Evolutionary conservation across 2,797 vertebrate species (phyloP).

Genomic region (Sebastes paucispinis): DNA sequence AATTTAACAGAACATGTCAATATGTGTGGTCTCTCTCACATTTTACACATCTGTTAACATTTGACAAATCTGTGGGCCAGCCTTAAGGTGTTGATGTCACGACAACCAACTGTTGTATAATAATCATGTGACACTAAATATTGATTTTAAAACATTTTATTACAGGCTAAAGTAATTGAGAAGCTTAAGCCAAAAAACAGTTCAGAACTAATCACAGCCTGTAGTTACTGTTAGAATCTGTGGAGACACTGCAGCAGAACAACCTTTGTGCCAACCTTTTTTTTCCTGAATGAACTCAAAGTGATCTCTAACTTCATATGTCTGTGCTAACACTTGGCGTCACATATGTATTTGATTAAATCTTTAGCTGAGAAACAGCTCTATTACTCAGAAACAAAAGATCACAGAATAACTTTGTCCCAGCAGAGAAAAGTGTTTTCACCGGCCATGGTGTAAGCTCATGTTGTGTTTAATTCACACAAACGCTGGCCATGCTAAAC

Average conservation of each 20-base stretch:
- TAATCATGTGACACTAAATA: slow-evolving; percentile 8
- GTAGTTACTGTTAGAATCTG: neutral
- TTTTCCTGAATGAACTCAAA: neutral
- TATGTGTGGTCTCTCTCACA: too few relatives aligned
- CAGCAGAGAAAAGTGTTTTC: neutral
- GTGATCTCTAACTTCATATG: neutral
- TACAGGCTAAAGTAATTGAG: neutral
- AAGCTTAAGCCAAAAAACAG: neutral
- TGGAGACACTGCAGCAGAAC: too few relatives aligned
- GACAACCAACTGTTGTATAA: neutral
- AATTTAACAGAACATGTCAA: too few relatives aligned
- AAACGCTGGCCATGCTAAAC: slow-evolving; percentile 15
- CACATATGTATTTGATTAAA: neutral
- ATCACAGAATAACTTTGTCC: neutral
- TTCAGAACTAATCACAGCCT: neutral
- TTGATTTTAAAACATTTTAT: slow-evolving; percentile 22
- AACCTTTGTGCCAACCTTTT: neutral
- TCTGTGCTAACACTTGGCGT: neutral
- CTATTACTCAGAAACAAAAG: neutral
- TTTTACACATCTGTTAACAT: too few relatives aligned
- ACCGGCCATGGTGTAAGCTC: neutral
- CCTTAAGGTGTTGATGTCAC: neutral
- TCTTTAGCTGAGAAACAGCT: neutral
- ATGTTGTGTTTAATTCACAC: neutral
- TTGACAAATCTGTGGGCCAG: neutral